Percentiles rank a stretch among this genome's conserved stretches.
These are phyloP conservation scores for Indri indri DNA, from an alignment of 2,113 vertebrate species.

Conservation along the genomic window DNA sequence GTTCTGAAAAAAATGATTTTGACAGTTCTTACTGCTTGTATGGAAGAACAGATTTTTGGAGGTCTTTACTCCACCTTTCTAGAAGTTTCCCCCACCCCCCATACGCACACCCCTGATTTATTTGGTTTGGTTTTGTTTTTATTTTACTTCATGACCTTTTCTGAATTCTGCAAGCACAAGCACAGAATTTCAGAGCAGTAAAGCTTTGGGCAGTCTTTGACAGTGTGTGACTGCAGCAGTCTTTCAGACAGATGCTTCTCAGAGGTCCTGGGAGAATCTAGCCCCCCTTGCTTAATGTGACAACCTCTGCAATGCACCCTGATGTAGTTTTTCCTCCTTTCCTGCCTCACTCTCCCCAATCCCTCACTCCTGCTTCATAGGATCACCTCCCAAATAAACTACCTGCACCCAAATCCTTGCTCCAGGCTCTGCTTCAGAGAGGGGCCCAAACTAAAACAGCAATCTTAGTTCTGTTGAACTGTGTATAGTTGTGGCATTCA, in stretches of 20 bases:
- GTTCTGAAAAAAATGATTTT: neutral
- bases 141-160: neutral
- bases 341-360: neutral
- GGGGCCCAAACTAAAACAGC: neutral
- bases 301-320: neutral
- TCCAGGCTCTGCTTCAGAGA: neutral
- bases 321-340: neutral
- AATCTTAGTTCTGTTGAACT: neutral
- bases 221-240: neutral
- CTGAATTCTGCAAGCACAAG: neutral
- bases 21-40: neutral
- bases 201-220: neutral
- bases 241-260: neutral
- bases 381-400: neutral
- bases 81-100: neutral
- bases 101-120: neutral
- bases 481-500: neutral
- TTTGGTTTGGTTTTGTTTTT: neutral
- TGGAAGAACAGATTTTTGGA: neutral
- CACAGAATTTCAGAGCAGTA: neutral
- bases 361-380: neutral
- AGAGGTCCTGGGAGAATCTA: neutral
- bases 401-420: neutral
- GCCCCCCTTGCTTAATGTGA: neutral
- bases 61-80: neutral